These are phyloP conservation scores for Suillia variegata DNA, from an alignment of 2,888 invertebrate species.

Conservation along the genomic window DNA sequence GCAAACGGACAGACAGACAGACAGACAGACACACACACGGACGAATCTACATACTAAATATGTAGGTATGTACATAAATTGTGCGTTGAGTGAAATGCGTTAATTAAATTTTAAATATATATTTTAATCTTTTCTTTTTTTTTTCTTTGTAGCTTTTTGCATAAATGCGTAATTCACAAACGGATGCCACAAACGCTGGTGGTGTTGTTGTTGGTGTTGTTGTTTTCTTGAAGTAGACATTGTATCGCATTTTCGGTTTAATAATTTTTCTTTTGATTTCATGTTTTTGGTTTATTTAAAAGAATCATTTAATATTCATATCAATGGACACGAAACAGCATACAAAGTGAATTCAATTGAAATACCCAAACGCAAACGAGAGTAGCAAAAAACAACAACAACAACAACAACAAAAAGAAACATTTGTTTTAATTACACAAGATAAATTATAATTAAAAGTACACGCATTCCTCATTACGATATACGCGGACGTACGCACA, in stretches of 20 bases:
- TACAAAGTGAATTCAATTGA: not conserved
- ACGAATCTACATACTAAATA: no score
- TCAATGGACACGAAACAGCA: conserved; percentile 6
- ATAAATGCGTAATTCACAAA: conserved; percentile 8
- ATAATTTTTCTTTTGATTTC: not conserved
- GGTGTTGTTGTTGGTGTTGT: no score
- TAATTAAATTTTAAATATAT: conserved; percentile 16
- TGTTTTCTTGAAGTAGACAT: no score
- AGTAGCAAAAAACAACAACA: no score
- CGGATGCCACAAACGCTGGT: no score
- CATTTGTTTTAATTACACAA: conserved; percentile 2
- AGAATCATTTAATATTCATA: conserved; percentile 10
- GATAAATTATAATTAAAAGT: conserved; percentile 9
- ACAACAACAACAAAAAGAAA: not conserved
- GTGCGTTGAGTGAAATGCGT: conserved; percentile 9
- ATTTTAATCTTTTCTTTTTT: conserved; percentile 3
- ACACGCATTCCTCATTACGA: not conserved
- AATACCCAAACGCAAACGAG: no score
- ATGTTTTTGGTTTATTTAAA: not conserved
- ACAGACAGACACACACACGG: no score
- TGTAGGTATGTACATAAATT: no score
- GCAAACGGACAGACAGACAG: no score
- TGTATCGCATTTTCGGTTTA: no score
- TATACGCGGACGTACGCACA: not conserved
- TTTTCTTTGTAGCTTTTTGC: not conserved